phyloP scores from a whole-genome alignment of 2,888 invertebrate genomes.

The Ichneumoninae sp. region DNA sequence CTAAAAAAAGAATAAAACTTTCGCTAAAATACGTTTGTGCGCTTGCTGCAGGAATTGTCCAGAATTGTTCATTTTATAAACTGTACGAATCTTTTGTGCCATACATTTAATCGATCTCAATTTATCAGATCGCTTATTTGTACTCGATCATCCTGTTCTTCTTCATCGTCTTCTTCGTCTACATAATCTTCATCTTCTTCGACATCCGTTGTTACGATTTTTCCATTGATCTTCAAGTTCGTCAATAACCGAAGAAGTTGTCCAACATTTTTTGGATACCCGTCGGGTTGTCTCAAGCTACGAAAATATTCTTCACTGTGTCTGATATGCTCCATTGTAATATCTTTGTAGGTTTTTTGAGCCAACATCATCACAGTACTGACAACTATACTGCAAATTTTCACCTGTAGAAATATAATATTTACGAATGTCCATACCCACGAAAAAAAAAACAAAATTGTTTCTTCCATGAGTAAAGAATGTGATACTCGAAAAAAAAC shows the following conservation, averaged over 20 bases:
- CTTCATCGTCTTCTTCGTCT: background rate
- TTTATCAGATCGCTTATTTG: slow-evolving; percentile 5
- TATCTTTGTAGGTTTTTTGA: slow-evolving; percentile 60
- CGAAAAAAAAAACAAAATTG: slow-evolving; percentile 2
- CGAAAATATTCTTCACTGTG: slow-evolving; percentile 68
- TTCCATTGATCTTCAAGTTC: slow-evolving; percentile 58
- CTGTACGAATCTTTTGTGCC: background rate
- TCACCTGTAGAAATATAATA: slow-evolving; percentile 61
- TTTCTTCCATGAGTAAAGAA: background rate
- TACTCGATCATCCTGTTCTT: slow-evolving; percentile 8
- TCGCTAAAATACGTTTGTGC: background rate
- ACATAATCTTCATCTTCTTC: slow-evolving; percentile 24
- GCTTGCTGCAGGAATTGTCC: background rate
- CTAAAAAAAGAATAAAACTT: background rate
- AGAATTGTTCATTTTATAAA: background rate
- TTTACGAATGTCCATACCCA: slow-evolving; percentile 12
- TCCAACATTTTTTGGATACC: slow-evolving; percentile 67
- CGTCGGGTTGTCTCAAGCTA: slow-evolving; percentile 60
- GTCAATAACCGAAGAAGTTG: slow-evolving; percentile 62
- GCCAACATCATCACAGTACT: slow-evolving; percentile 71
- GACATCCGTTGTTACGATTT: slow-evolving; percentile 32
- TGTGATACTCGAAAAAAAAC: slow-evolving; percentile 14
- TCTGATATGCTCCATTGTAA: slow-evolving; percentile 67
- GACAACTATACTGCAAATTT: slow-evolving; percentile 67
- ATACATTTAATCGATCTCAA: background rate